Conservation (phyloP, 2,797 vertebrate genomes). For the Ibycter americanus region DNA sequence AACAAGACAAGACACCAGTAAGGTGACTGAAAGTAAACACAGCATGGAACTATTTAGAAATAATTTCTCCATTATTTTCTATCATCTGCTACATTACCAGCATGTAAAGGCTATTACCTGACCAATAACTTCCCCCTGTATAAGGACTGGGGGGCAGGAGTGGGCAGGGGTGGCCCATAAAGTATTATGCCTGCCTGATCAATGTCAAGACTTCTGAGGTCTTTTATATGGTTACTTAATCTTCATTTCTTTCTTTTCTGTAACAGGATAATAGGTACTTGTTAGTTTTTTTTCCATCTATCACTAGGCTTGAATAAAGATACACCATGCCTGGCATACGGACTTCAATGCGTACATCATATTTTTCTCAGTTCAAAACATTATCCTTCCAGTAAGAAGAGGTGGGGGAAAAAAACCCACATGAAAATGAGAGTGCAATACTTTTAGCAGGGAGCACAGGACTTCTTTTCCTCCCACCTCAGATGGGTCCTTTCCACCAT, state of each 20-base stretch:
- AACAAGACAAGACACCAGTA: not conserved
- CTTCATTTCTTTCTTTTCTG: not conserved
- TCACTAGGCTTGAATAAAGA: not conserved
- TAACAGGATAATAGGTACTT: not conserved
- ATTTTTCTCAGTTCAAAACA: not conserved
- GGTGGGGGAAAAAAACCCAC: fast-evolving
- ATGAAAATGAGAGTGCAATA: not conserved
- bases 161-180: not conserved
- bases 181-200: not conserved
- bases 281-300: not conserved
- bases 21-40: not conserved
- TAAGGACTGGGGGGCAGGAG: not conserved
- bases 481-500: not conserved
- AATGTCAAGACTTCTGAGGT: not conserved
- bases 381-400: not conserved
- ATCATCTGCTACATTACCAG: not conserved
- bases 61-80: not conserved
- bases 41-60: not conserved
- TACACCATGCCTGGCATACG: not conserved
- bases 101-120: not conserved
- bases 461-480: not conserved
- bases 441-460: not conserved
- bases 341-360: not conserved
- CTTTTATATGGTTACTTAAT: not conserved
- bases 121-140: not conserved